Percentiles rank a stretch among this genome's conserved stretches.
Evolutionary conservation across 2,888 invertebrate species (phyloP).

Genomic region (Neocrepidodera transversa): DNA sequence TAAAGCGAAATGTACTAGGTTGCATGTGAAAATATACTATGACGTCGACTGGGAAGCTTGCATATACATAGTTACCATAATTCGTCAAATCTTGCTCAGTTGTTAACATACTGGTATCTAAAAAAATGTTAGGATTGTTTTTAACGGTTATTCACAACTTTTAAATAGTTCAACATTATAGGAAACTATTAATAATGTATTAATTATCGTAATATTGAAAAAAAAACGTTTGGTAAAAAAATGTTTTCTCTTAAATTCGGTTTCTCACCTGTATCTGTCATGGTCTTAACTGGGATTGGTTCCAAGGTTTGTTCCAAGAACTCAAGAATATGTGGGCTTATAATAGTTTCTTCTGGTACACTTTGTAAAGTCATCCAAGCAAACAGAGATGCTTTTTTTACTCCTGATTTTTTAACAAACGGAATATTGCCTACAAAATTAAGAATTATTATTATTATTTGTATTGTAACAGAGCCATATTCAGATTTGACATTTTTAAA

Average conservation of each 20-base stretch:
- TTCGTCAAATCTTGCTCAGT: conserved; percentile 66
- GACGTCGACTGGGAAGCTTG: conserved; percentile 97
- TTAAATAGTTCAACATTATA: too few species aligned
- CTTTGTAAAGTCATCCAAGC: conserved; percentile 97
- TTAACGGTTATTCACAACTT: too few species aligned
- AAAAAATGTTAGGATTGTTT: too few species aligned
- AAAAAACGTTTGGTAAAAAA: too few species aligned
- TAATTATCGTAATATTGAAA: too few species aligned
- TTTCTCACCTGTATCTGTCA: conserved; percentile 39
- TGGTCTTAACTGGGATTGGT: conserved; percentile 76
- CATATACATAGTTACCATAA: conserved; percentile 83
- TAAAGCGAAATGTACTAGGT: conserved; percentile 94
- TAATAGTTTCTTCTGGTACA: conserved; percentile 96
- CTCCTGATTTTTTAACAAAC: conserved; percentile 59
- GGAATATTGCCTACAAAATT: conserved; percentile 16
- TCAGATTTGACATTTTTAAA: too few species aligned
- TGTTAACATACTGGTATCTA: conserved; percentile 50
- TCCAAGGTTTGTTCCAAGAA: conserved; percentile 97
- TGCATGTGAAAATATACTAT: conserved; percentile 99
- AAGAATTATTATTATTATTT: too few species aligned
- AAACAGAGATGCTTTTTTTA: conserved; percentile 89
- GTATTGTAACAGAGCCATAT: too few species aligned
- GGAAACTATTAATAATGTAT: too few species aligned
- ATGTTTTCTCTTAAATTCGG: too few species aligned
- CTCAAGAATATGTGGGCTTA: conserved; percentile 95